Percentiles rank a stretch among this genome's conserved stretches.
Conservation (phyloP, 2,113 vertebrate genomes). For the Eira barbara region DNA sequence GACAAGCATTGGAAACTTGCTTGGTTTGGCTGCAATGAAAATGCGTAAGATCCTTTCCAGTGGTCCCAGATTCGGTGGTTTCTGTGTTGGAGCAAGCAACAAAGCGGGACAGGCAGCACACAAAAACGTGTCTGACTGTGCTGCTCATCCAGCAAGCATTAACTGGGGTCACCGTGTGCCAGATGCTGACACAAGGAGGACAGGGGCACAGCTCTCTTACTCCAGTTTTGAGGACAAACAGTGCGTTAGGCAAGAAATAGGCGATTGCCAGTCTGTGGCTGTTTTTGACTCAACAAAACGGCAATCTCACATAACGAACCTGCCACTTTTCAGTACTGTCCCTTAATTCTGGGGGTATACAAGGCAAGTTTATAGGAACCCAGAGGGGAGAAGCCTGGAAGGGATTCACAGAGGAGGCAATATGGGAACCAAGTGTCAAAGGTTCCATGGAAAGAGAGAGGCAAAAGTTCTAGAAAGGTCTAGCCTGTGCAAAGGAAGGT, state of each 20-base stretch:
- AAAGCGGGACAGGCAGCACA: neutral
- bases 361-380: neutral
- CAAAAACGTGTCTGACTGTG: neutral
- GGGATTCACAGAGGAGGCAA: neutral
- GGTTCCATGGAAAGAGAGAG: neutral
- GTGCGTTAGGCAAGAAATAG: neutral
- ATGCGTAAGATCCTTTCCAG: neutral
- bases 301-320: neutral
- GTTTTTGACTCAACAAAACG: neutral
- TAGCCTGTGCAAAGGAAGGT: neutral
- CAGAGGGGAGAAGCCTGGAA: neutral
- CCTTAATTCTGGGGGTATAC: neutral
- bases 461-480: neutral
- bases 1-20: neutral
- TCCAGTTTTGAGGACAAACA: neutral
- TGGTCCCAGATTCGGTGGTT: neutral
- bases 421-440: neutral
- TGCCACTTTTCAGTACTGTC: neutral
- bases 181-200: neutral
- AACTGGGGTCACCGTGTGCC: neutral
- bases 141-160: neutral
- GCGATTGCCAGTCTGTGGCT: neutral
- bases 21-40: neutral
- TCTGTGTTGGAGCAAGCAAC: neutral
- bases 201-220: neutral